phyloP scores from a whole-genome alignment of 2,888 invertebrate species.

The Melinaea marsaeus region DNA sequence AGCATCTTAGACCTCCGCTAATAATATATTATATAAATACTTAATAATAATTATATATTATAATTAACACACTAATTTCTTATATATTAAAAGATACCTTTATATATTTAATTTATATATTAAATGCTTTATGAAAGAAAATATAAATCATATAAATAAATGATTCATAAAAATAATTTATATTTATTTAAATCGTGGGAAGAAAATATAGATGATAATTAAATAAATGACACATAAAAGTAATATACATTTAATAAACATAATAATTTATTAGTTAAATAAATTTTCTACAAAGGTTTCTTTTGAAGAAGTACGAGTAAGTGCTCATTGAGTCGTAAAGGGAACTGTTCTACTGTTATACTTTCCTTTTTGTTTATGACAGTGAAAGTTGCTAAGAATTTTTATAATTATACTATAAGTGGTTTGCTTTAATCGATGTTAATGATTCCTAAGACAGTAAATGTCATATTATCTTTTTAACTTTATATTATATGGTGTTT shows the following conservation, averaged over 20 bases:
- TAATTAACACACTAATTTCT: no score
- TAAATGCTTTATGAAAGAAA: no score
- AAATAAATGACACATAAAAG: no score
- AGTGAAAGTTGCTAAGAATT: constrained; percentile 15
- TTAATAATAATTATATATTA: no score
- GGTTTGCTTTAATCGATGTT: neutral
- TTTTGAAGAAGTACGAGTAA: neutral
- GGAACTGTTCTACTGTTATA: constrained; percentile 10
- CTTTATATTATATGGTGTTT: neutral
- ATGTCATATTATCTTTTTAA: neutral
- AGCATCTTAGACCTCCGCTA: no score
- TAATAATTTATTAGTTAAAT: neutral
- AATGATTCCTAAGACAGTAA: neutral
- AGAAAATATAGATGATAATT: no score
- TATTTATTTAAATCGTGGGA: no score
- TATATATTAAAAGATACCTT: no score
- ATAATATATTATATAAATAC: no score
- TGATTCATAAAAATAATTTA: no score
- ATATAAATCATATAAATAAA: no score
- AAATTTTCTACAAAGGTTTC: neutral
- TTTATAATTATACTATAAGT: constrained; percentile 4
- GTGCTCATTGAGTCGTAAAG: constrained; percentile 12
- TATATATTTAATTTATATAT: no score
- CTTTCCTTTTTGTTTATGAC: constrained; percentile 14
- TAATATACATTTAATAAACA: neutral